Conservation (phyloP, 2,888 invertebrate species). For the Drosophila lacicola region DNA sequence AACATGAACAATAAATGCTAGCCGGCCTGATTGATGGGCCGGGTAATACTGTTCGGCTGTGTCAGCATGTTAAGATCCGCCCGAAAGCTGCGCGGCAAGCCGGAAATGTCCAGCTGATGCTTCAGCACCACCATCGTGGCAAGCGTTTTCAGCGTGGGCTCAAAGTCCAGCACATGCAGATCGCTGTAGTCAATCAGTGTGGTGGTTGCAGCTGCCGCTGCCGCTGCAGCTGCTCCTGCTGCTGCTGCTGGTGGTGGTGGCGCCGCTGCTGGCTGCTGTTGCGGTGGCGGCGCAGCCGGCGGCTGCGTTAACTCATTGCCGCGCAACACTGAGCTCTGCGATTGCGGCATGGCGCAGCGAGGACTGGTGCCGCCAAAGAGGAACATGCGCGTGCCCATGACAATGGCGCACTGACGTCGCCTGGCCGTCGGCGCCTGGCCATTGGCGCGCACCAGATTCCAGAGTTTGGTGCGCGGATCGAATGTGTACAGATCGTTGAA, state of each 20-base stretch:
- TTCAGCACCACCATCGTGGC: constrained; percentile 89
- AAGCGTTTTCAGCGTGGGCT: constrained; percentile 90
- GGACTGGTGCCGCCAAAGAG: constrained; percentile 97
- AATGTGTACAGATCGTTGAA: constrained; percentile 94
- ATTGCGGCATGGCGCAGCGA: constrained; percentile 31
- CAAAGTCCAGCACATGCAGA: constrained; percentile 92
- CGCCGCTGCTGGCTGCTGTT: neutral
- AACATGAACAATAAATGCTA: constrained; percentile 53
- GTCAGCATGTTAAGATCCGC: constrained; percentile 88
- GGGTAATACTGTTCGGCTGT: constrained; percentile 89
- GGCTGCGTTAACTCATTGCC: constrained; percentile 17
- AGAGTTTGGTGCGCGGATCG: constrained; percentile 87
- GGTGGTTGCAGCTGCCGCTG: constrained; percentile 11
- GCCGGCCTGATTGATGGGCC: constrained; percentile 85
- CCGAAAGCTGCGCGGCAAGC: constrained; percentile 86
- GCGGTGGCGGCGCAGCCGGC: neutral
- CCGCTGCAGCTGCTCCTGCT: neutral
- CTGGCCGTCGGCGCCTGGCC: constrained; percentile 89
- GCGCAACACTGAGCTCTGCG: neutral
- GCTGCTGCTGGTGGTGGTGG: constrained; percentile 7
- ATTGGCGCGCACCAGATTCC: constrained; percentile 87
- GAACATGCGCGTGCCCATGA: constrained; percentile 90
- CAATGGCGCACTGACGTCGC: constrained; percentile 92
- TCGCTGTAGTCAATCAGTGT: constrained; percentile 92
- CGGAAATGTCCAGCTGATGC: constrained; percentile 88